Conservation (phyloP, 2,888 invertebrate species). For the Meta bourneti region DNA sequence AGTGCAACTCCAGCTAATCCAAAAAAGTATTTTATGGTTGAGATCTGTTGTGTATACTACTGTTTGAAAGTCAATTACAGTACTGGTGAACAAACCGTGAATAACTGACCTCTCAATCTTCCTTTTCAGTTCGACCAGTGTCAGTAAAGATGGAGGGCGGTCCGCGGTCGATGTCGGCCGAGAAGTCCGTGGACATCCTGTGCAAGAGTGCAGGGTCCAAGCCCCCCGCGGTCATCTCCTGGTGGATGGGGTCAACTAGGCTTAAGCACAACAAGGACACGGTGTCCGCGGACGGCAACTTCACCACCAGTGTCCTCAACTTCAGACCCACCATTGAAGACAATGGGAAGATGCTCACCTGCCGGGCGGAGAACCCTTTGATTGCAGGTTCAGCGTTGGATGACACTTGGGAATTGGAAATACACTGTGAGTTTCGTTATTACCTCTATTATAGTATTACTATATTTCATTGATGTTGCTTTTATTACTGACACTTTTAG, state of each 20-base stretch:
- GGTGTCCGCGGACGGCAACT: constrained; percentile 77
- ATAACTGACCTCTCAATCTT: background rate
- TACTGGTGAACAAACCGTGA: background rate
- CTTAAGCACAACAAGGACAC: constrained; percentile 83
- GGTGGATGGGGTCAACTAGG: constrained; percentile 91
- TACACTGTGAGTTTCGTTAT: constrained; percentile 78
- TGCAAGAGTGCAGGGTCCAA: constrained; percentile 91
- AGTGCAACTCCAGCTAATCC: too few species aligned
- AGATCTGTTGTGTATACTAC: too few species aligned
- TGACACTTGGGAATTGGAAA: constrained; percentile 78
- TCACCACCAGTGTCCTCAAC: constrained; percentile 78
- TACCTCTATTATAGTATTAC: background rate
- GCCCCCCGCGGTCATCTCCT: constrained; percentile 88
- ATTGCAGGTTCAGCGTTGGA: constrained; percentile 78
- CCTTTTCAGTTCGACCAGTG: constrained; percentile 87
- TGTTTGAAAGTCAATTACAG: too few species aligned
- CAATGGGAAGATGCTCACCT: constrained; percentile 83
- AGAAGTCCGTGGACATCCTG: constrained; percentile 89
- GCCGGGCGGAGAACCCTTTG: constrained; percentile 78
- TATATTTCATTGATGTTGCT: too few species aligned
- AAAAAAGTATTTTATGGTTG: too few species aligned
- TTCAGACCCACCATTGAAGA: constrained; percentile 78
- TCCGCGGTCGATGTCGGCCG: constrained; percentile 91
- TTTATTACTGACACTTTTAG: too few species aligned
- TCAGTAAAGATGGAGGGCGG: constrained; percentile 89